Conservation (phyloP, 2,113 vertebrate genomes). For the Atractosteus spatula region DNA sequence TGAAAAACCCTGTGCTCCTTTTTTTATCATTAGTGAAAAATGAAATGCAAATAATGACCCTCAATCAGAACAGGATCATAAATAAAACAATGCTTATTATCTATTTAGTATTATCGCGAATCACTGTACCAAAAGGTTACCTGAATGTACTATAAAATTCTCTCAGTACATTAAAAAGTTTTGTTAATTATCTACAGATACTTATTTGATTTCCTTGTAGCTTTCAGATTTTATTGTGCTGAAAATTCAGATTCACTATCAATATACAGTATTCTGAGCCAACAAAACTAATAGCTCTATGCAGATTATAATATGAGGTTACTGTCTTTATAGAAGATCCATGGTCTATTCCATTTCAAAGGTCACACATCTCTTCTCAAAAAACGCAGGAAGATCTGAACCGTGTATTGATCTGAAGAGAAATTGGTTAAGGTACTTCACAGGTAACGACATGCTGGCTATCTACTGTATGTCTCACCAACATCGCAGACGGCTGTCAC, state of each 20-base stretch:
- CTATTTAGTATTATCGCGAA: constrained; percentile 80
- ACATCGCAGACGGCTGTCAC: too few relatives aligned
- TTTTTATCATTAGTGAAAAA: constrained; percentile 83
- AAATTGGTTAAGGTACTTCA: too few relatives aligned
- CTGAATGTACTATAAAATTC: constrained; percentile 34
- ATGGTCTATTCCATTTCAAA: too few relatives aligned
- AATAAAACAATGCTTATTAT: constrained; percentile 84
- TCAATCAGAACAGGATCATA: constrained; percentile 76
- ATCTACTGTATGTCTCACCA: too few relatives aligned
- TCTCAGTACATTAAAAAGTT: not conserved
- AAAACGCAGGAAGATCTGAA: too few relatives aligned
- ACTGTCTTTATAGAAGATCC: too few relatives aligned
- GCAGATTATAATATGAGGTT: too few relatives aligned
- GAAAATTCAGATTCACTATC: not conserved
- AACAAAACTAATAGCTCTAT: not conserved
- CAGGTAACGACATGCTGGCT: too few relatives aligned
- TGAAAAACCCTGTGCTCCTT: constrained; percentile 73
- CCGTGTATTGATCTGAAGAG: too few relatives aligned
- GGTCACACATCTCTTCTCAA: too few relatives aligned
- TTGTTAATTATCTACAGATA: too few relatives aligned
- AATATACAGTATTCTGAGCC: not conserved
- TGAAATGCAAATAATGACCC: constrained; percentile 86
- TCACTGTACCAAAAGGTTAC: constrained; percentile 68
- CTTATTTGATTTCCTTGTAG: too few relatives aligned
- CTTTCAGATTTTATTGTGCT: not conserved